A percentile compares a stretch with the other conserved stretches of the same genome.
These are phyloP conservation scores for Chaetodon trifasciatus DNA, from an alignment of 2,797 vertebrate genomes.

Conservation along the genomic window DNA sequence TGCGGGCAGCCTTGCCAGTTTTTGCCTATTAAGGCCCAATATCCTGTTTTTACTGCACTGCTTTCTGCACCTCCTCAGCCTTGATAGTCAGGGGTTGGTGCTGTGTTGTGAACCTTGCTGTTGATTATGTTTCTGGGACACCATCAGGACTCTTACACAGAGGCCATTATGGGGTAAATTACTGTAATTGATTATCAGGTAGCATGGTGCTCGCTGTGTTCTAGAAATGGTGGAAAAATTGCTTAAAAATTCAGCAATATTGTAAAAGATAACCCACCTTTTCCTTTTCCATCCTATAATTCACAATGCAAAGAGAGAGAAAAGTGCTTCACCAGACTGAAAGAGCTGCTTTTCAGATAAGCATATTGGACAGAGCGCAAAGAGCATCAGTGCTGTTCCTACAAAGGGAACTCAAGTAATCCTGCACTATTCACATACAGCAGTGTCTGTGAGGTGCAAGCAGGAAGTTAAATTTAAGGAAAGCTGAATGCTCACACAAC, in stretches of 20 bases:
- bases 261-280: not conserved
- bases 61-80: constrained; percentile 1
- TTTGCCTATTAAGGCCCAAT: constrained; percentile 38
- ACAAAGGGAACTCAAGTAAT: not conserved
- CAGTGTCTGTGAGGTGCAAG: not conserved
- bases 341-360: not conserved
- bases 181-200: constrained; percentile 27
- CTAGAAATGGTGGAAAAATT: constrained; percentile 4
- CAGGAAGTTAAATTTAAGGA: not conserved
- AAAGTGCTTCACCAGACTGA: not conserved
- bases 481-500: not conserved
- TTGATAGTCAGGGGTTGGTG: constrained; percentile 16
- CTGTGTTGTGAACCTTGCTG: constrained; percentile 7
- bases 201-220: not conserved
- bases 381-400: not conserved
- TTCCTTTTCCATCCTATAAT: not conserved
- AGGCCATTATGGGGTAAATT: constrained; percentile 15
- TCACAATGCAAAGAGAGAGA: constrained; percentile 1
- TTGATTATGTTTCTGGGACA: constrained; percentile 33
- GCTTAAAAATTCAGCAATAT: not conserved
- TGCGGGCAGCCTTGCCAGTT: constrained; percentile 5
- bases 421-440: not conserved
- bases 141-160: constrained; percentile 2
- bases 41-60: constrained; percentile 32
- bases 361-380: not conserved